phyloP scores from a whole-genome alignment of 2,888 invertebrate genomes.

The Eupithecia inturbata region DNA sequence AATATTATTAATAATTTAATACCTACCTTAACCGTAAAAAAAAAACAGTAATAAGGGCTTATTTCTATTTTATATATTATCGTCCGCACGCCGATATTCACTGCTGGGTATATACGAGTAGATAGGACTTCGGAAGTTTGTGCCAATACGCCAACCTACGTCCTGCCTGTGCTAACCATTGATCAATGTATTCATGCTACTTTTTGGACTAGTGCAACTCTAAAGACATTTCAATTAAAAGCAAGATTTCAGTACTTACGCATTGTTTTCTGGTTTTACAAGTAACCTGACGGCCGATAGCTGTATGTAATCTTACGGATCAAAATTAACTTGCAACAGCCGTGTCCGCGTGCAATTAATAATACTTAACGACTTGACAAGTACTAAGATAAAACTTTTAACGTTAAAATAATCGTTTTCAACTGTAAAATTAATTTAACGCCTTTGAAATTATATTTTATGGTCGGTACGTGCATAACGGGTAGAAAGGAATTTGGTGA shows the following conservation, averaged over 20 bases:
- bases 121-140: no score
- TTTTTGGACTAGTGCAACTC: neutral
- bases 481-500: neutral
- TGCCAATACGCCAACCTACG: neutral
- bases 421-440: conserved; percentile 58
- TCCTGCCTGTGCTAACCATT: neutral
- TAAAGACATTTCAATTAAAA: neutral
- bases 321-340: conserved; percentile 71
- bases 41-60: no score
- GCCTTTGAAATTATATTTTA: conserved; percentile 32
- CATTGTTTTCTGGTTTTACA: conserved; percentile 9
- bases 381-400: conserved; percentile 75
- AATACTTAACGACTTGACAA: conserved; percentile 77
- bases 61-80: no score
- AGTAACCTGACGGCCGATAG: conserved; percentile 11
- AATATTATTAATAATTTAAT: no score
- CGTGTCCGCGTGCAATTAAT: conserved; percentile 72
- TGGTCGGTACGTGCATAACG: neutral
- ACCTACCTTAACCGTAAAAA: no score
- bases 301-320: conserved; percentile 30
- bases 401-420: conserved; percentile 63
- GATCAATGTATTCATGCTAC: neutral
- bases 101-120: no score
- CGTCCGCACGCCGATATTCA: no score
- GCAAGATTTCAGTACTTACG: conserved; percentile 1